Evolutionary conservation across 2,113 vertebrate genomes (phyloP), one percentile per base, ranked within the genome.

Genomic region (Halichoerus grypus): DNA sequence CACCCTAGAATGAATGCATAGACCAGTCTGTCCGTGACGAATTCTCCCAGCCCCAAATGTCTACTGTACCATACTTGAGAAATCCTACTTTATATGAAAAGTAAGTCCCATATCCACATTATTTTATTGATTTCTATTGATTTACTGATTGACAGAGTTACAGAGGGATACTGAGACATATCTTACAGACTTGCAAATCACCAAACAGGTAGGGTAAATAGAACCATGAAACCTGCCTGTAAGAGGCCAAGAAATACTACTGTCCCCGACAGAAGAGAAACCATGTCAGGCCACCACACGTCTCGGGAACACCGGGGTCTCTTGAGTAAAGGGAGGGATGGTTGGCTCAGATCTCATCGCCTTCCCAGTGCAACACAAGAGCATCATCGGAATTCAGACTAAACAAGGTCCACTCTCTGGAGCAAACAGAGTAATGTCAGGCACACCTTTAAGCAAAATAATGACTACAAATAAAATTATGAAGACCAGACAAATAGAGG

Each of bases 1-100:
- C 12, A 26, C 2, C n/a, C 10, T 4, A 22, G 26, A 74, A 3
- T 0, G 7, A 49, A 8, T 4, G 10, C 5, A 5, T 4, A 13
- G 22, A 39, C 33, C 4, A 61, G 15, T 18, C 82, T 19, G 5
- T 3, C 21, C 9, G 4, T 2, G 22, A 22, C 53, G 42, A 80
- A 33, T 22, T 19, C 7, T 13, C 12, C 12, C 46, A 71, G 79
- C 15, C 7, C 33, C 0, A 16, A 46, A 51, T 0, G 26, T 28
- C n/a, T 12, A 6, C 26, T 19, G 2, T 12, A 13, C 21, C 24
- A 15, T n/a, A 31, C 14, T 1, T 16, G 14, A 33, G 0, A 53
- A 26, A 46, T 11, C 24, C 51, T 13, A 28, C 19, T 49, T 72
- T 59, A 85, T 1, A 3, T 24, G 13, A 81, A 49, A 76, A 81